Evolutionary conservation across 2,113 vertebrate genomes (phyloP).

Genomic region (Hippopotamus amphibius): DNA sequence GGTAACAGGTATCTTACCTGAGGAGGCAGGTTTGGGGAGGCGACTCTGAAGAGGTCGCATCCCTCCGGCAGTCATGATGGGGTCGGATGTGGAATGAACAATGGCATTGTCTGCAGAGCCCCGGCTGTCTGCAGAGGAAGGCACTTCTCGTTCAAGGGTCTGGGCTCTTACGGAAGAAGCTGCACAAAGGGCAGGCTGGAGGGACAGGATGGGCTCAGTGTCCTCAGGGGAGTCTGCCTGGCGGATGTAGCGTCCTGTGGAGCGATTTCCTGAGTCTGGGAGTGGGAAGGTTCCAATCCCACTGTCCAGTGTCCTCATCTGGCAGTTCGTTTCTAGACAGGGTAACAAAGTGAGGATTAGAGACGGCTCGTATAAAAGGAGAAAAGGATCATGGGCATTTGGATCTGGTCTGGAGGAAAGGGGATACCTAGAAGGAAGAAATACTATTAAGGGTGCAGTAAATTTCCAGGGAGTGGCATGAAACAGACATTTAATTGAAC

Average conservation of each 20-base stretch:
- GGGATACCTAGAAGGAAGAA: constrained; percentile 68
- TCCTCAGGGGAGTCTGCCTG: constrained; percentile 88
- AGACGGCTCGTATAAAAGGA: constrained; percentile 32
- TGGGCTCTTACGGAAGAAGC: constrained; percentile 86
- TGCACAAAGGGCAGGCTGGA: constrained; percentile 77
- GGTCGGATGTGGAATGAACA: constrained; percentile 91
- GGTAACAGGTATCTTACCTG: constrained; percentile 88
- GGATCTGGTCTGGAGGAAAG: constrained; percentile 78
- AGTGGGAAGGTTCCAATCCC: constrained; percentile 97
- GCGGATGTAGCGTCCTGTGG: constrained; percentile 86
- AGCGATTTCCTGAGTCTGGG: constrained; percentile 91
- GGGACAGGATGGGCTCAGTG: constrained; percentile 69
- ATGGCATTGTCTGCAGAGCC: constrained; percentile 81
- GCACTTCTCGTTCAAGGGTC: constrained; percentile 91
- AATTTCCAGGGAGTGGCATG: not conserved
- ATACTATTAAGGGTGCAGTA: not conserved
- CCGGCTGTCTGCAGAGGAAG: constrained; percentile 87
- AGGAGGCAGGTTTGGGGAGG: constrained; percentile 88
- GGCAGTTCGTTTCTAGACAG: constrained; percentile 92
- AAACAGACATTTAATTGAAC: not conserved
- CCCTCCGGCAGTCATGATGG: constrained; percentile 85
- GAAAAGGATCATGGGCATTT: not conserved
- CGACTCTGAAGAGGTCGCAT: constrained; percentile 85
- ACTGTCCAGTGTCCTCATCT: constrained; percentile 96
- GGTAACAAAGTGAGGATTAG: constrained; percentile 81